These are phyloP conservation scores for Athene cunicularia DNA, from an alignment of 2,113 vertebrate genomes.

Conservation along the genomic window DNA sequence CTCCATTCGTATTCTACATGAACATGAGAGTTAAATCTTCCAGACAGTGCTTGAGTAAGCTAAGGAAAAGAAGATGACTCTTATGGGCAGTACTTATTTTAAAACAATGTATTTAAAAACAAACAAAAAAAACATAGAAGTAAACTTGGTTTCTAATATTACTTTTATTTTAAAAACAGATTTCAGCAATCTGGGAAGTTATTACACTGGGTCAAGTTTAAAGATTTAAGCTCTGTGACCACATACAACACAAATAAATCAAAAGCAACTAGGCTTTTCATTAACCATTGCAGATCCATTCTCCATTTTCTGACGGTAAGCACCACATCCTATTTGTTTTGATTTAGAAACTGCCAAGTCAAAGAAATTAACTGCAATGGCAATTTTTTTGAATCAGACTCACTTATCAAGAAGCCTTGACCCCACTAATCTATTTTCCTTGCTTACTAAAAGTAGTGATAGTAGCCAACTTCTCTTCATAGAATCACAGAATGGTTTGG, in stretches of 20 bases:
- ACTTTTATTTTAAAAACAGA: not conserved
- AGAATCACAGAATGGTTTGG: not conserved
- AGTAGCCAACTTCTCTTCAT: not conserved
- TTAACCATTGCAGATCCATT: not conserved
- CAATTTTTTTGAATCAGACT: not conserved
- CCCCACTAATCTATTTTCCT: not conserved
- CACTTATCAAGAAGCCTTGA: not conserved
- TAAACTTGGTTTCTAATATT: not conserved
- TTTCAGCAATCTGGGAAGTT: not conserved
- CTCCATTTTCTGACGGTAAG: not conserved
- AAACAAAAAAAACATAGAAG: not conserved
- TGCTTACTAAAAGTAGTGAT: not conserved
- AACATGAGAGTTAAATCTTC: conserved; percentile 94
- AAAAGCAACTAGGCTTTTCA: not conserved
- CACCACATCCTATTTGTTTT: not conserved
- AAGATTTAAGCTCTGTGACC: not conserved
- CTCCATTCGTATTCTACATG: conserved; percentile 98
- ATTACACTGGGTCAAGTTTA: not conserved
- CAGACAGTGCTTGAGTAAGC: conserved; percentile 89
- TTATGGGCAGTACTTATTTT: not conserved
- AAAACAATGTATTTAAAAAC: not conserved
- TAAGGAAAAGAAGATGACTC: conserved; percentile 29
- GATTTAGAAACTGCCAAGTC: not conserved
- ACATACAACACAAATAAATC: not conserved
- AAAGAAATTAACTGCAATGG: not conserved